Evolutionary conservation across 2,113 vertebrate genomes (phyloP), one percentile per base, ranked within the genome.

Genomic region (Aphyosemion australe): DNA sequence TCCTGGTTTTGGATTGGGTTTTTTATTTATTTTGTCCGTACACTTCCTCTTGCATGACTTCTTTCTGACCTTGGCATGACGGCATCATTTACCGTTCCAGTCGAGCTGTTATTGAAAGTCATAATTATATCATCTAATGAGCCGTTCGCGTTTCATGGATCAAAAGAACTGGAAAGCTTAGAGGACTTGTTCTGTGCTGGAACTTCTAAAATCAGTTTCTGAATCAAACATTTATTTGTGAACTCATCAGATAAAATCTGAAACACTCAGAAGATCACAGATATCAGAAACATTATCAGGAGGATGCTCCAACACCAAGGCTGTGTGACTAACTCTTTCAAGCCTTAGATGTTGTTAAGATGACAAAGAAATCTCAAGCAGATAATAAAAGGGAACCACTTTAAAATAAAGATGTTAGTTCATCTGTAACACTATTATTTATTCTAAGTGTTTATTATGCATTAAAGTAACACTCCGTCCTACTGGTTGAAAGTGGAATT

Each of bases 101-200:
- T 46, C 42, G 8, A 61, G 58, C 45, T 61, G 58, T 12, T 47
- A 34, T 47, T 18, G 10, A 47, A 55, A 61, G 43, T 32, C 26
- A 12, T 61, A 61, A 61, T 61, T 32, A 47, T 61, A 47, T 61
- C 31, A 34, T 61, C 58, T 61, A 34, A 47, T 47, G 58, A 61
- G 58, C 21, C 58, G 43, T 43, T 47, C 31, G 13, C 43, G 18
- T 61, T 61, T 32, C 43, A 34, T n/a, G 58, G 58, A 61, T 61
- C 58, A 61, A 47, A 61, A 47, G 43, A 47, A 18, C 15, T 47
- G 10, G 12, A 31, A 14, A 34, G 43, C 58, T 61, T 61, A 19
- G 26, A 61, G 26, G 26, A 47, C 43, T 32, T 12, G 31, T 61
- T 61, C 15, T 32, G 5, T 34, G 58, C 21, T 18, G 58, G 10